A percentile compares a stretch with the other conserved stretches of the same genome.
These are phyloP conservation scores for Dolichomitus sp. DNA, from an alignment of 2,888 invertebrate species.

Conservation along the genomic window DNA sequence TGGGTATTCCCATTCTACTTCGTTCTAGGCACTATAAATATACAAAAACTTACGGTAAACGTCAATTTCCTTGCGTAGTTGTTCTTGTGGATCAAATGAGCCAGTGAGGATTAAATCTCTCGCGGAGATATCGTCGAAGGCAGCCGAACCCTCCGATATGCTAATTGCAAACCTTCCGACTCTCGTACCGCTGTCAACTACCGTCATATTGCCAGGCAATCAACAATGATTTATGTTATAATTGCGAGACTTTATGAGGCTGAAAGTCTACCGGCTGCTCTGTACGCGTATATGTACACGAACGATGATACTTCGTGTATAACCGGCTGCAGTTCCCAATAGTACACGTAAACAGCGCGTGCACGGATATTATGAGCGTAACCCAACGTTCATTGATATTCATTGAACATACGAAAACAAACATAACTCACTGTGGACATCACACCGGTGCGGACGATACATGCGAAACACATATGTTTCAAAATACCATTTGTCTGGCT, in stretches of 20 bases:
- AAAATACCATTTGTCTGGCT: constrained; percentile 30
- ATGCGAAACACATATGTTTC: constrained; percentile 33
- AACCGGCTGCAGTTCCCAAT: constrained; percentile 13
- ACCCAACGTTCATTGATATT: constrained; percentile 43
- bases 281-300: constrained; percentile 1
- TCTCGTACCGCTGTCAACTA: constrained; percentile 51
- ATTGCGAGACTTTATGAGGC: constrained; percentile 66
- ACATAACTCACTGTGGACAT: constrained; percentile 34
- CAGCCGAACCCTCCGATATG: constrained; percentile 54
- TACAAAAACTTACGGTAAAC: background rate
- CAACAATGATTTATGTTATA: constrained; percentile 68
- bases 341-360: constrained; percentile 22
- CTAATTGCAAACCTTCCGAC: constrained; percentile 58
- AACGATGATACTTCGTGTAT: constrained; percentile 28
- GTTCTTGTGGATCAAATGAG: background rate
- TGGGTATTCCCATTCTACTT: constrained; percentile 24
- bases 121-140: constrained; percentile 17
- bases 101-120: constrained; percentile 16
- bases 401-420: constrained; percentile 43
- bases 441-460: constrained; percentile 31
- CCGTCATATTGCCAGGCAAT: constrained; percentile 65
- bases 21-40: constrained; percentile 33
- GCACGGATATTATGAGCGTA: constrained; percentile 22
- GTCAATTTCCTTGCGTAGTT: background rate
- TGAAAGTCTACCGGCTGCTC: constrained; percentile 46